Evolutionary conservation across 2,888 invertebrate species (phyloP), one percentile per base, ranked within the genome.

Genomic region (Charanyca ferruginea): DNA sequence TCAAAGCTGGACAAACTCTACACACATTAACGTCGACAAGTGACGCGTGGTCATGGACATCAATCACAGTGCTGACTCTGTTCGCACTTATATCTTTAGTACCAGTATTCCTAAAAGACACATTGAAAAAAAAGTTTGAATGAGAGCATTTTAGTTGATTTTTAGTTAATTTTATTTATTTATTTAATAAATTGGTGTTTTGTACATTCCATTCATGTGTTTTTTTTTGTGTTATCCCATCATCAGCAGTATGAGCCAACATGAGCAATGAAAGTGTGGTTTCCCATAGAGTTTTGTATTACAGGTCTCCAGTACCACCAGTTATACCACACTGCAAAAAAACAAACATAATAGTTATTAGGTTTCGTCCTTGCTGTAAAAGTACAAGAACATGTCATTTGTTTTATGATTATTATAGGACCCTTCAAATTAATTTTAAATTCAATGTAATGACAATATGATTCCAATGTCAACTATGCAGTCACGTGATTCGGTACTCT

Each of bases 1-100:
- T 99, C 83, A 99, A 99, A 95, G 99, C 99, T 13, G 99, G 99
- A 16, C 98, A 98, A 89, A 99, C 99, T 0, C 95, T 99, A 51
- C 98, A 99, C 86, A 97, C 98, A 79, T 96, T 99, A 94, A 98
- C 99, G 0, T 98, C 98, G 4, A 98, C 98, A 0, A 97, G 97
- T 81, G 98, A 98, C 81, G 98, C 98, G 0, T 97, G 99, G 94
- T 98, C 99, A 0, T 98, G 98, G 97, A 97, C 96, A 13, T 98
- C 99, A n/a, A 94, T 99, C 59, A 93, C 97, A 16, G 94, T 98
- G 51, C 95, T 99, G 16, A 97, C 96, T 52, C 87, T 97, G 3
- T 98, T 99, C 88, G 99, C 99, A 8, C 82, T 98, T 18, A 86
- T 99, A 1, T 98, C 99, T 7, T 92, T 99, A 44, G 90, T 99